Conservation (phyloP, 2,113 vertebrate species). For the Cebidichthys violaceus region DNA sequence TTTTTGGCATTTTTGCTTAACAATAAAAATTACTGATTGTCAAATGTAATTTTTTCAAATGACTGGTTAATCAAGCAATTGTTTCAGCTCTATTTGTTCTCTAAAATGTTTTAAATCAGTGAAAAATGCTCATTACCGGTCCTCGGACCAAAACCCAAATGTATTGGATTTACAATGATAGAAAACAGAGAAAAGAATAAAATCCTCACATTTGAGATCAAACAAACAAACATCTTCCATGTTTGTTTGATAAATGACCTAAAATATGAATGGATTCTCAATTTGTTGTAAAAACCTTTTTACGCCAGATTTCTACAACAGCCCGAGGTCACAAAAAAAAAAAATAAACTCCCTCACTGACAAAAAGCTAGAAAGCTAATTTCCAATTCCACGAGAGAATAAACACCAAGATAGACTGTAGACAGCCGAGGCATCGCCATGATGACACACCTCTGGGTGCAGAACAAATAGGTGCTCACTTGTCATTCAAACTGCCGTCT, state of each 20-base stretch:
- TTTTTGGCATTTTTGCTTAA: neutral
- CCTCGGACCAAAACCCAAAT: too few species aligned
- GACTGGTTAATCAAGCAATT: neutral
- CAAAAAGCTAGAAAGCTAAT: neutral
- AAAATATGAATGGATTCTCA: neutral
- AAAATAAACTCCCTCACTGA: neutral
- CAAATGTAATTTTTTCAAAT: neutral
- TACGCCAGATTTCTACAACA: neutral
- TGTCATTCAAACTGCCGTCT: slow-evolving; percentile 25
- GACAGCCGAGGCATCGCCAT: neutral
- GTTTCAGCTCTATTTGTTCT: too few species aligned
- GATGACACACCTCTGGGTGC: neutral
- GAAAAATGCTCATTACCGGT: neutral
- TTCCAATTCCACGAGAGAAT: neutral
- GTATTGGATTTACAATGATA: too few species aligned
- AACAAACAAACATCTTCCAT: too few species aligned
- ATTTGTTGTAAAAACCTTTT: neutral
- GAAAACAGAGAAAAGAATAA: too few species aligned
- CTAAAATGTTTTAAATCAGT: neutral
- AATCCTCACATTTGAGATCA: neutral
- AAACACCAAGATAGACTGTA: neutral
- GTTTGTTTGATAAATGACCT: neutral
- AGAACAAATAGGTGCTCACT: slow-evolving; percentile 1
- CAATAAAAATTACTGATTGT: neutral
- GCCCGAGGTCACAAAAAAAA: neutral